Evolutionary conservation across 2,113 vertebrate species (phyloP).

Genomic region (Nestor notabilis): DNA sequence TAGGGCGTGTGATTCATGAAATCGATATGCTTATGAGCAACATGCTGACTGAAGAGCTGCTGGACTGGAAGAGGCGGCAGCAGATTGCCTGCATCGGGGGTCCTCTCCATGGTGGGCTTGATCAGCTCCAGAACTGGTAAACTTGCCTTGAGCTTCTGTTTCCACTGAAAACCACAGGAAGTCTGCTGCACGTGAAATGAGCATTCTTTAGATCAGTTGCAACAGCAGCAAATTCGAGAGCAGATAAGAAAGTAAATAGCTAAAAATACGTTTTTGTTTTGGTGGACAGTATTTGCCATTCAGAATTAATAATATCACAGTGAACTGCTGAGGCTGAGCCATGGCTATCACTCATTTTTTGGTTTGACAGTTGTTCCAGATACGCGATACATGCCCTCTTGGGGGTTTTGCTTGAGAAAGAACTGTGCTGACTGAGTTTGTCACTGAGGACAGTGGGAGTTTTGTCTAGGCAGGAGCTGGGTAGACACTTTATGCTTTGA

Average conservation of each 20-base stretch:
- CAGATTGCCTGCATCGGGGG: conserved; percentile 94
- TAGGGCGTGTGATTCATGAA: conserved; percentile 88
- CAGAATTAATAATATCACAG: not conserved
- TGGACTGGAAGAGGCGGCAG: conserved; percentile 93
- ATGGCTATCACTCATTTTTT: not conserved
- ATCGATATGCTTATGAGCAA: conserved; percentile 86
- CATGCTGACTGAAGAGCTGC: conserved; percentile 87
- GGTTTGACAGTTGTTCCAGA: not conserved
- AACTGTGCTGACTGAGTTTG: not conserved
- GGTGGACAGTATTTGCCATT: not conserved
- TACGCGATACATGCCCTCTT: not conserved
- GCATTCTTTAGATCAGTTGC: not conserved
- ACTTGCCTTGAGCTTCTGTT: not conserved
- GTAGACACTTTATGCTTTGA: conserved; percentile 30
- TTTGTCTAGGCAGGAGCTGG: not conserved
- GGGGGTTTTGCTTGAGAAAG: conserved; percentile 51
- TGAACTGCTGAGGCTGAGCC: not conserved
- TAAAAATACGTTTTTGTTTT: not conserved
- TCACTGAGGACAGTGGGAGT: conserved; percentile 22
- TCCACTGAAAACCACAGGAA: conserved; percentile 75
- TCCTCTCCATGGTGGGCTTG: conserved; percentile 87
- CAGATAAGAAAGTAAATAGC: not conserved
- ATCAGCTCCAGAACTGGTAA: conserved; percentile 97
- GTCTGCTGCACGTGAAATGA: not conserved
- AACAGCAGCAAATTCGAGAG: not conserved